Percentiles rank a stretch among this genome's conserved stretches.
These are phyloP conservation scores for Stomorhina lunata DNA, from an alignment of 2,888 invertebrate species.

Conservation along the genomic window DNA sequence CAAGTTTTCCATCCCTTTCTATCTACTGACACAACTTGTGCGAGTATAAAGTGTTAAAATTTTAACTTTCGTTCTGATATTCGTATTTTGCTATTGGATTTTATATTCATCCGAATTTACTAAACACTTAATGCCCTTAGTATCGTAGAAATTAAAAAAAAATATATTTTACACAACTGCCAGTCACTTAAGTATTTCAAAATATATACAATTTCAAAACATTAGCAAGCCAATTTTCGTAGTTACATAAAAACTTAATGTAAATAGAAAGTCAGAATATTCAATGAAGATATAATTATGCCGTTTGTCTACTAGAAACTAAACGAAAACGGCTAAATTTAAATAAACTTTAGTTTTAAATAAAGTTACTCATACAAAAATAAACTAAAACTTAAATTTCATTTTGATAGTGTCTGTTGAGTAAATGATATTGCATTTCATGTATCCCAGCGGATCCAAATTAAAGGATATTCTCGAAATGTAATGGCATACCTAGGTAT, in stretches of 20 bases:
- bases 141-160: too few species aligned
- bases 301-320: conserved; percentile 13
- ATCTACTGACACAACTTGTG: too few species aligned
- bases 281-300: conserved; percentile 32
- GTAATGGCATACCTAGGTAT: too few species aligned
- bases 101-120: neutral
- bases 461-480: too few species aligned
- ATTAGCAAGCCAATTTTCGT: conserved; percentile 3
- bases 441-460: too few species aligned
- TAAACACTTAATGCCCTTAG: neutral
- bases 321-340: conserved; percentile 25
- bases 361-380: neutral
- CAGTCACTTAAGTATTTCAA: conserved; percentile 33
- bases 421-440: neutral
- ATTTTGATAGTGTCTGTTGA: conserved; percentile 30
- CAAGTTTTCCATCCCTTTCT: neutral
- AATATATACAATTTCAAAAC: conserved; percentile 7
- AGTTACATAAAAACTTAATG: neutral
- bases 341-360: conserved; percentile 12
- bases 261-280: neutral
- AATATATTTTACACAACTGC: conserved; percentile 21
- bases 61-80: neutral
- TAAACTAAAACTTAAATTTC: conserved; percentile 26
- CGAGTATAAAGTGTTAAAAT: too few species aligned
- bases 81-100: neutral